phyloP scores from a whole-genome alignment of 2,888 invertebrate genomes.

The Clivina fossor region DNA sequence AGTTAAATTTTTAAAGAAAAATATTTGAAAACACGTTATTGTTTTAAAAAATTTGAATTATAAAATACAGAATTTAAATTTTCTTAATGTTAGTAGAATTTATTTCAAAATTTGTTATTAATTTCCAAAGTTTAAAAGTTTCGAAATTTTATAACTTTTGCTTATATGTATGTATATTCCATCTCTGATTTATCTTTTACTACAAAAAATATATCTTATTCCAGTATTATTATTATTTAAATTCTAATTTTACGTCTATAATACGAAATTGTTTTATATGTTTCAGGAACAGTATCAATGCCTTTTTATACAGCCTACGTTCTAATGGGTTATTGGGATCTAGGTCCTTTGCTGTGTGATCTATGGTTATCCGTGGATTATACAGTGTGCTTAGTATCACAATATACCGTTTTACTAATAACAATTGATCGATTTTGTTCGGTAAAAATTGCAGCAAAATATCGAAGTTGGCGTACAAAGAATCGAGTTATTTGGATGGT shows the following conservation, averaged over 20 bases:
- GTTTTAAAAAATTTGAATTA: no score
- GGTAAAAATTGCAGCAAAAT: slow-evolving; percentile 96
- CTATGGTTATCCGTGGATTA: slow-evolving; percentile 99
- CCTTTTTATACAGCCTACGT: slow-evolving; percentile 99
- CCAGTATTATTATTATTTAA: slow-evolving; percentile 3
- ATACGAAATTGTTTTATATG: slow-evolving; percentile 30
- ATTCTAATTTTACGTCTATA: slow-evolving; percentile 5
- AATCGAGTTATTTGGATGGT: slow-evolving; percentile 94
- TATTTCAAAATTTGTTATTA: no score
- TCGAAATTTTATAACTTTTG: no score
- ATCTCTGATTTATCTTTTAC: no score
- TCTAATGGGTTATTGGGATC: slow-evolving; percentile 94
- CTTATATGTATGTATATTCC: no score
- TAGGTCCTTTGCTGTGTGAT: slow-evolving; percentile 94
- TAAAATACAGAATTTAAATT: no score
- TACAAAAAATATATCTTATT: no score
- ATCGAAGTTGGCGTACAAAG: slow-evolving; percentile 95
- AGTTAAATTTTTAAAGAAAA: no score
- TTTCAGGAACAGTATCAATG: slow-evolving; percentile 91
- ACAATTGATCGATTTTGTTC: slow-evolving; percentile 99
- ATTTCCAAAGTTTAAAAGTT: no score
- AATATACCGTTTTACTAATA: slow-evolving; percentile 97
- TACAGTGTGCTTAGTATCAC: slow-evolving; percentile 97
- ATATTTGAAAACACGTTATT: no score
- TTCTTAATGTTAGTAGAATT: no score